Percentiles rank a stretch among this genome's conserved stretches.
phyloP scores from a whole-genome alignment of 2,797 vertebrate species.

The Sparidentex hasta region DNA sequence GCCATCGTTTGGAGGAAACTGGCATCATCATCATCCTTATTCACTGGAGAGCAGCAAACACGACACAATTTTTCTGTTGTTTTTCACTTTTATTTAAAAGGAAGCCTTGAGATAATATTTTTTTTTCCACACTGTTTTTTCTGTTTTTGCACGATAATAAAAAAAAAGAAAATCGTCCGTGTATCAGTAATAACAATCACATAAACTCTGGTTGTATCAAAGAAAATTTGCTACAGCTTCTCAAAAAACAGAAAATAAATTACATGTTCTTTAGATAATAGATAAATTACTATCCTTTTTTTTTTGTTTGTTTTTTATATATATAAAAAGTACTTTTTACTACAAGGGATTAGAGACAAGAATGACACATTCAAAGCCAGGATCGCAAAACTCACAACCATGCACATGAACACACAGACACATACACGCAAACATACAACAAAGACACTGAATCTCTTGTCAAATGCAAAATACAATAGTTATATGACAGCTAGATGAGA shows the following conservation, averaged over 20 bases:
- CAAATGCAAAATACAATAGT: slow-evolving; percentile 50
- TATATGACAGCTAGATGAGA: slow-evolving; percentile 71
- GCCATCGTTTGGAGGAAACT: slow-evolving; percentile 63
- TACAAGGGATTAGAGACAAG: slow-evolving; percentile 72
- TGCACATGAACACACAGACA: slow-evolving; percentile 33
- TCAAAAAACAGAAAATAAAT: slow-evolving; percentile 85
- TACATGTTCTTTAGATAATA: slow-evolving; percentile 84
- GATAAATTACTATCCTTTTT: slow-evolving; percentile 86
- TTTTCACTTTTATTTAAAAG: slow-evolving; percentile 82
- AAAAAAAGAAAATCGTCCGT: slow-evolving; percentile 52
- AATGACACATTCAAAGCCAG: slow-evolving; percentile 66
- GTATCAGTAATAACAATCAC: slow-evolving; percentile 76
- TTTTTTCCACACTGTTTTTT: slow-evolving; percentile 64
- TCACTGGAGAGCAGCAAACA: slow-evolving; percentile 20
- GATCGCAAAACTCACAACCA: slow-evolving; percentile 34
- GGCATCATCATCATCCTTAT: neutral
- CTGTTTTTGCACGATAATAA: slow-evolving; percentile 65
- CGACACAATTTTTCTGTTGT: slow-evolving; percentile 43
- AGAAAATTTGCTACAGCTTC: slow-evolving; percentile 73
- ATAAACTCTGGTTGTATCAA: slow-evolving; percentile 79
- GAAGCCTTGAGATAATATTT: slow-evolving; percentile 66
- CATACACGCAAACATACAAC: slow-evolving; percentile 34
- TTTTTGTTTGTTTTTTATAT: slow-evolving; percentile 66
- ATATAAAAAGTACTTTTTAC: slow-evolving; percentile 79
- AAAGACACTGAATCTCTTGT: slow-evolving; percentile 43